Evolutionary conservation across 2,797 vertebrate genomes (phyloP).

Genomic region (Crotalus adamanteus): DNA sequence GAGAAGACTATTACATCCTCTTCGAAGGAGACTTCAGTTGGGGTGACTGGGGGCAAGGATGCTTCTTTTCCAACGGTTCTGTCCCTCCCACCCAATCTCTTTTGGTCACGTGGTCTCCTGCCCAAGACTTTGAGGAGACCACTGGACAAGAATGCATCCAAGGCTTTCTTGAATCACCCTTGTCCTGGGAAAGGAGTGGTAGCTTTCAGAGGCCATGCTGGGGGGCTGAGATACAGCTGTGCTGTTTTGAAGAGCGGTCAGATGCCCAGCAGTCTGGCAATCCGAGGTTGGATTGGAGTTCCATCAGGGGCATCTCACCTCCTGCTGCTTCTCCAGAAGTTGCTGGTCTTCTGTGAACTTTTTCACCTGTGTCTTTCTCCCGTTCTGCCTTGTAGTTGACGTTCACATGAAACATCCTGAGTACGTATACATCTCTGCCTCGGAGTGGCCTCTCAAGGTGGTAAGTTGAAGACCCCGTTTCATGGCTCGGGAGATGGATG

Average conservation of each 20-base stretch:
- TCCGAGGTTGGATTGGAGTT: not conserved
- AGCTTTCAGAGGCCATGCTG: not conserved
- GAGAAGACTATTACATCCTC: not conserved
- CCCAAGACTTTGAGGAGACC: not conserved
- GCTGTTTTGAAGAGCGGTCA: not conserved
- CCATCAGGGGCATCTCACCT: not conserved
- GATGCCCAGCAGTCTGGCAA: not conserved
- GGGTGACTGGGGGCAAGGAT: not conserved
- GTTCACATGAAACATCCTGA: constrained; percentile 71
- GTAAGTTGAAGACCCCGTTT: constrained; percentile 61
- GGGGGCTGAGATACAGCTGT: not conserved
- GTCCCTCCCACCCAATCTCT: too few relatives aligned
- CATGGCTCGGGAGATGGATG: not conserved
- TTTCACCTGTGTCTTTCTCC: not conserved
- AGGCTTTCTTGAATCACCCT: not conserved
- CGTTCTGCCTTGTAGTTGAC: constrained; percentile 62
- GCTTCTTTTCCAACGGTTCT: too few relatives aligned
- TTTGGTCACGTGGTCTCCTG: too few relatives aligned
- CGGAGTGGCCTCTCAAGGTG: constrained; percentile 81
- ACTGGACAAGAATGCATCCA: too few relatives aligned
- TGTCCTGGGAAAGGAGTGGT: not conserved
- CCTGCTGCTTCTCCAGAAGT: too few relatives aligned
- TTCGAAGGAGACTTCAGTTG: not conserved
- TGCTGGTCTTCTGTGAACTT: too few relatives aligned
- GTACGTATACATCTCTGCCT: constrained; percentile 75